A percentile compares a stretch with the other conserved stretches of the same genome.
These are phyloP conservation scores for Aphelinus atriplicis DNA, from an alignment of 1,140 invertebrate species.

Conservation along the genomic window DNA sequence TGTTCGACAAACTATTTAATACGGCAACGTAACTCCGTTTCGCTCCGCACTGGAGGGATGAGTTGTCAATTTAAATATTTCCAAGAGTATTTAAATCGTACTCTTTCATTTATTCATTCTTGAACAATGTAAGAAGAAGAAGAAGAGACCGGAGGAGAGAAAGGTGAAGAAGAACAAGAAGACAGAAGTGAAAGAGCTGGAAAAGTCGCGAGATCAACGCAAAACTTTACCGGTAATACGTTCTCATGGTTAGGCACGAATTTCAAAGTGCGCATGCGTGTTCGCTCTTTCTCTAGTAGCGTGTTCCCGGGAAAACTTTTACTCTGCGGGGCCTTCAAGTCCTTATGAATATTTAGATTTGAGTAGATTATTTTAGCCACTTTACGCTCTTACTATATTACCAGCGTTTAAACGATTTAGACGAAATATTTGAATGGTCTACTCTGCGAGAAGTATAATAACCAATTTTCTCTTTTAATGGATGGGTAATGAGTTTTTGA, in stretches of 20 bases:
- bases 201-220: conserved; percentile 37
- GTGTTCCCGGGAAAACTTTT: conserved; percentile 23
- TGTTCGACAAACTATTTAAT: too few relatives aligned
- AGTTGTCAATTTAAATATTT: conserved; percentile 25
- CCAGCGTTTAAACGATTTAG: conserved; percentile 33
- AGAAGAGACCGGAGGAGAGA: neutral
- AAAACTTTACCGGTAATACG: conserved; percentile 41
- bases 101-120: conserved; percentile 29
- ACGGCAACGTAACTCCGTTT: too few relatives aligned
- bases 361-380: conserved; percentile 37
- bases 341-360: conserved; percentile 40
- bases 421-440: conserved; percentile 30
- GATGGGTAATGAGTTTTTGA: neutral
- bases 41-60: too few relatives aligned
- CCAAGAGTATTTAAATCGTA: conserved; percentile 14
- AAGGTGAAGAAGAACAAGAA: neutral
- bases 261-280: conserved; percentile 33
- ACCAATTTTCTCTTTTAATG: conserved; percentile 23
- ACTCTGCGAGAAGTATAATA: conserved; percentile 10
- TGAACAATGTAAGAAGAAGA: conserved; percentile 40
- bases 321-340: conserved; percentile 23
- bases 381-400: conserved; percentile 34
- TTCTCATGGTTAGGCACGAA: conserved; percentile 34
- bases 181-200: neutral
- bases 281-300: conserved; percentile 8